Base-by-base conservation (phyloP, 2,113 vertebrate species). In the Ciconia stormi region DNA sequence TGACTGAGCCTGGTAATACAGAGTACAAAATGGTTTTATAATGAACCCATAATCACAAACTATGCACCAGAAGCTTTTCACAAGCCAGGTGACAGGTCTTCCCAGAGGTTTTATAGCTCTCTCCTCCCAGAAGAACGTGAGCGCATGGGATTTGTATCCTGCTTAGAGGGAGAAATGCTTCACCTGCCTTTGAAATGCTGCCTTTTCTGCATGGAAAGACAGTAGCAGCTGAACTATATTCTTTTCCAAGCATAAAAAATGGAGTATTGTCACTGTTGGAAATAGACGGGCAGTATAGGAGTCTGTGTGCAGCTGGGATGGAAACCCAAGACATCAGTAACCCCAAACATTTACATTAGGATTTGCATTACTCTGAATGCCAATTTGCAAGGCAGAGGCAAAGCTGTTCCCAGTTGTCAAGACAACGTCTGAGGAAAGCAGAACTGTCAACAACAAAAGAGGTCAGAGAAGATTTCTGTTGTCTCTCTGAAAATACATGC, bases 321-420 rank as follows among this genome's bases (percentile, higher is more conserved):
- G 73, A 85, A 90, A 80, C 1, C 3, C 46, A 65, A 90, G 53
- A 6, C 22, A 53, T 67, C 44, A 70, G 32, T 89, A 93, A 77
- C 55, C 44, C 38, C 26, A 66, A 89, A 82, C n/a, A 77, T 92
- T 96, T 95, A 52, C 14, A 30, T 44, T 50, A 82, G 86, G 72
- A 81, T 86, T 87, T 91, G 69, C 52, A 26, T 94, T 92, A 32
- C 36, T 79, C 65, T 72, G 49, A 67, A 84, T 66, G 55, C 9
- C 46, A 78, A 30, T 87, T 85, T 94, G 17, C 52, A 91, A 71
- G 65, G 74, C 56, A 82, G 50, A 63, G 53, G 40, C 53, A 86
- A 93, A 92, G 74, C 18, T 66, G 46, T 88, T 96, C 69, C 55
- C 62, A 19, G 66, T 74, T 94, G 73, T 87, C 82, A 96, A 53